These are phyloP conservation scores for Muscicapa comitata DNA, from an alignment of 2,797 vertebrate genomes.

Conservation along the genomic window DNA sequence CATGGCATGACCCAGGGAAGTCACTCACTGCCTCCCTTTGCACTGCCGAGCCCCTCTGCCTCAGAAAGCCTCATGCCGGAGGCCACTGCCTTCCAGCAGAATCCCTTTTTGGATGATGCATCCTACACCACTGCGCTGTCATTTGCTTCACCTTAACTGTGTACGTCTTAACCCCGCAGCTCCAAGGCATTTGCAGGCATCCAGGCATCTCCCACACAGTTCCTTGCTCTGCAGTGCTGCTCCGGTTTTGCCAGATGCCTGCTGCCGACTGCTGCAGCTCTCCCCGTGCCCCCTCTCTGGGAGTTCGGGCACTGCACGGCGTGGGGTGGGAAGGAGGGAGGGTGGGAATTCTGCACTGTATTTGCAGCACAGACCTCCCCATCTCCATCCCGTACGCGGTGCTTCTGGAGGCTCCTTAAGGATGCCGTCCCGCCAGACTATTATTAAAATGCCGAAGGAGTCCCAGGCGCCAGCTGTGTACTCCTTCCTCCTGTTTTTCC, in stretches of 20 bases:
- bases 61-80: not conserved
- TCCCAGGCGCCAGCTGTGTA: not conserved
- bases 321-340: not conserved
- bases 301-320: accelerated
- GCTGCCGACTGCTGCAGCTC: not conserved
- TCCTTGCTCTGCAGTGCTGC: accelerated
- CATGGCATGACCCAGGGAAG: not conserved
- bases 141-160: not conserved
- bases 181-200: no score
- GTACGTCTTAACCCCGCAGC: not conserved
- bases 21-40: accelerated
- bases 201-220: not conserved
- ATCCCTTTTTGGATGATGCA: accelerated
- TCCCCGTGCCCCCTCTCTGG: not conserved
- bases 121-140: not conserved
- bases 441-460: not conserved
- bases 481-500: not conserved
- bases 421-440: not conserved
- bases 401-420: not conserved
- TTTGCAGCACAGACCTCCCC: not conserved
- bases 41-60: accelerated
- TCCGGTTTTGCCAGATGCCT: not conserved
- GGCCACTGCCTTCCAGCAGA: not conserved
- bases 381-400: accelerated
- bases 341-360: no score